phyloP scores from a whole-genome alignment of 2,113 vertebrate genomes.

The Verasper variegatus region DNA sequence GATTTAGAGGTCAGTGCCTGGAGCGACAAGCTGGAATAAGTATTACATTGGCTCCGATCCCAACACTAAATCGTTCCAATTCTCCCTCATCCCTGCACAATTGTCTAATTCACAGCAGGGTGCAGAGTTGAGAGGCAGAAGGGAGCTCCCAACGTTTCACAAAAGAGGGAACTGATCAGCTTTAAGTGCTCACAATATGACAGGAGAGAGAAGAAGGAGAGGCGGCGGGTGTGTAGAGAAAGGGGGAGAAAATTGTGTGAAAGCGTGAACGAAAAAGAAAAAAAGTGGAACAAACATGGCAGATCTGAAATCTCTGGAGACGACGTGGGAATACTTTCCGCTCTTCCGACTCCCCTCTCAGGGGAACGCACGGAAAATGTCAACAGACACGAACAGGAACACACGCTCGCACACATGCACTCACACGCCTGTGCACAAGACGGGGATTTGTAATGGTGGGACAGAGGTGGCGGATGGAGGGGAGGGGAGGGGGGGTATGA shows the following conservation, averaged over 20 bases:
- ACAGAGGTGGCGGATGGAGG: background rate
- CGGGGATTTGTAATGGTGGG: slow-evolving; percentile 53
- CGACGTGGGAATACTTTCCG: slow-evolving; percentile 71
- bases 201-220: slow-evolving; percentile 37
- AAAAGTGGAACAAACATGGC: slow-evolving; percentile 62
- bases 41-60: slow-evolving; percentile 20
- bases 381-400: slow-evolving; percentile 56
- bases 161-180: slow-evolving; percentile 51
- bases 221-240: background rate
- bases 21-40: slow-evolving; percentile 49
- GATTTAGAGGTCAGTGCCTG: slow-evolving; percentile 16
- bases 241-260: slow-evolving; percentile 25
- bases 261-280: slow-evolving; percentile 45
- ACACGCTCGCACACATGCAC: slow-evolving; percentile 9
- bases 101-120: slow-evolving; percentile 51
- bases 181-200: slow-evolving; percentile 46
- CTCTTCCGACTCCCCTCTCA: slow-evolving; percentile 60
- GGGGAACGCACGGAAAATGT: slow-evolving; percentile 70
- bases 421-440: slow-evolving; percentile 37
- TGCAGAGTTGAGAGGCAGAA: slow-evolving; percentile 38
- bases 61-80: slow-evolving; percentile 26
- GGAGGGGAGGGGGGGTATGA: slow-evolving; percentile 27
- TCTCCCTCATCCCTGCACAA: slow-evolving; percentile 29
- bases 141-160: slow-evolving; percentile 46
- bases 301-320: slow-evolving; percentile 64